Conservation (phyloP, 2,797 vertebrate genomes). For the Sciurus carolinensis region DNA sequence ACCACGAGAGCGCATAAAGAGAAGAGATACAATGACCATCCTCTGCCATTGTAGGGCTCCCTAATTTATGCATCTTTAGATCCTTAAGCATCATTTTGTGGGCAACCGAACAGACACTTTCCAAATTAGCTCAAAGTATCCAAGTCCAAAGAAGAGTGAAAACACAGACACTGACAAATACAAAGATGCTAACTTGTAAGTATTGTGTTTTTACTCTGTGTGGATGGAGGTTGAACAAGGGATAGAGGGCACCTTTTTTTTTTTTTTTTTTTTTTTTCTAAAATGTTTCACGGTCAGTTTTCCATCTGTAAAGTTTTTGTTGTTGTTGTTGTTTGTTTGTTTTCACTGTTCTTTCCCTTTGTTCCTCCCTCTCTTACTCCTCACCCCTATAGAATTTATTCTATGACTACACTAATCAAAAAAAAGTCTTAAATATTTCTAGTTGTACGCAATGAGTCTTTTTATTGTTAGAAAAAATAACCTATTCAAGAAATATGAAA, state of each 20-base stretch:
- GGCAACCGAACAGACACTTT: conserved; percentile 89
- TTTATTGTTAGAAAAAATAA: conserved; percentile 34
- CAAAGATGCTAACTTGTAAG: conserved; percentile 83
- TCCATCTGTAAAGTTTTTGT: conserved; percentile 56
- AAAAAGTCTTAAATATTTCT: conserved; percentile 44
- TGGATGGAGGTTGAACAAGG: neutral
- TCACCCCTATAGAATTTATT: neutral
- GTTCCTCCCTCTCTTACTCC: fast-evolving
- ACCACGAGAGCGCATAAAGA: conserved; percentile 90
- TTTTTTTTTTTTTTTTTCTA: conserved; percentile 50
- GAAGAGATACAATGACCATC: conserved; percentile 92
- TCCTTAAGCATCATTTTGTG: conserved; percentile 92
- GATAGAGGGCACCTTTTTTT: neutral
- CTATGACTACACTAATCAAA: neutral
- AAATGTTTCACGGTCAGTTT: conserved; percentile 34
- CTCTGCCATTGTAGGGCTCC: conserved; percentile 89
- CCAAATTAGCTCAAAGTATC: conserved; percentile 91
- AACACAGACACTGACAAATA: conserved; percentile 71
- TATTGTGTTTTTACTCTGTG: conserved; percentile 69
- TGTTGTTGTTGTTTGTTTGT: no score
- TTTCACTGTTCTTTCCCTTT: conserved; percentile 39
- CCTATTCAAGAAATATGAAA: conserved; percentile 11
- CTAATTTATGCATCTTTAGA: conserved; percentile 92
- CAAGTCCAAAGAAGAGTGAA: conserved; percentile 86
- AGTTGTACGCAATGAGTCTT: conserved; percentile 31